Conservation (phyloP, 2,888 invertebrate species). For the Nephrotoma appendiculata region DNA sequence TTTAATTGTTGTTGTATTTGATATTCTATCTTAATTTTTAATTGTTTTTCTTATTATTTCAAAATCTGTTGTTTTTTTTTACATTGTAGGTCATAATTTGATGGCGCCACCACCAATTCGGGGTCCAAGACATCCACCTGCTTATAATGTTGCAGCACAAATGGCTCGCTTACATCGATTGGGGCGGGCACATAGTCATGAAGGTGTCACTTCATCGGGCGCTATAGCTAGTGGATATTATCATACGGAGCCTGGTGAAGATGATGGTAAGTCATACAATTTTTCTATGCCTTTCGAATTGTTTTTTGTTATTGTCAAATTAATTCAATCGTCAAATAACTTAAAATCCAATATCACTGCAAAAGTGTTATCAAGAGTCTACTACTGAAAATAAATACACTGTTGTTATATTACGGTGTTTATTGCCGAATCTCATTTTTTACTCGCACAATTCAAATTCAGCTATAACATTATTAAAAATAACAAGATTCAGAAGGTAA, state of each 20-base stretch:
- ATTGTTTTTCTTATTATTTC: neutral
- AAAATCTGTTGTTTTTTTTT: neutral
- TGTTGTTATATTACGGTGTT: no score
- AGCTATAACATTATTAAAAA: no score
- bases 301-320: no score
- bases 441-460: no score
- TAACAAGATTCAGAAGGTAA: no score
- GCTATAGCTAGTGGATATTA: conserved; percentile 8
- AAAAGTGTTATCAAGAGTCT: no score
- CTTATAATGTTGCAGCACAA: conserved; percentile 74
- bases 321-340: no score
- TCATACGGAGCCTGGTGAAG: conserved; percentile 14
- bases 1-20: neutral
- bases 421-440: no score
- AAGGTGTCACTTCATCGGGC: conserved; percentile 53
- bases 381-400: no score
- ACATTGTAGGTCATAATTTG: conserved; percentile 7
- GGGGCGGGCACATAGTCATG: conserved; percentile 73
- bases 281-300: no score
- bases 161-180: conserved; percentile 70
- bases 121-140: conserved; percentile 46
- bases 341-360: no score
- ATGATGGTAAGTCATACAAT: conserved; percentile 12
- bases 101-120: conserved; percentile 14
- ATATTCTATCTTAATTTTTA: no score